These are phyloP conservation scores for Eubasilissa regina DNA, from an alignment of 1,140 invertebrate genomes.

Conservation along the genomic window DNA sequence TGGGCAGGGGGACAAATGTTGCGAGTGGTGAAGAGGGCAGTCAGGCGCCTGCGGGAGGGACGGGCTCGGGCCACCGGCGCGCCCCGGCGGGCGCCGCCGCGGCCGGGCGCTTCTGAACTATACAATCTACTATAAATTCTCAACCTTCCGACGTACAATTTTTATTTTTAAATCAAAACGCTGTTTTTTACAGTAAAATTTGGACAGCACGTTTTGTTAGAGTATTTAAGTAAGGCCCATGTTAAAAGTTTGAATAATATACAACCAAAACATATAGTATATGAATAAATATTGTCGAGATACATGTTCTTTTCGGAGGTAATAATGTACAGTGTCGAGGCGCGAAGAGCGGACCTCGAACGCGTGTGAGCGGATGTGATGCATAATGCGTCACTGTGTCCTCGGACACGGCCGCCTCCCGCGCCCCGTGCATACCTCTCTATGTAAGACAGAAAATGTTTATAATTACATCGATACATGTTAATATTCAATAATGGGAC, in stretches of 20 bases:
- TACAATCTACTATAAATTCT: slow-evolving; percentile 32
- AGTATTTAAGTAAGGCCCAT: slow-evolving; percentile 72
- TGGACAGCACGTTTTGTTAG: slow-evolving; percentile 67
- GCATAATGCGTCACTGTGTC: neutral
- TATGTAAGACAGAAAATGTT: slow-evolving; percentile 53
- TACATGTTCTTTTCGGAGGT: slow-evolving; percentile 67
- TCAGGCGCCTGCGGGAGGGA: slow-evolving; percentile 11
- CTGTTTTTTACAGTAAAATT: slow-evolving; percentile 63
- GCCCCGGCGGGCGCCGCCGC: neutral
- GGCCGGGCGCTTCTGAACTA: neutral
- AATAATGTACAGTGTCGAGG: slow-evolving; percentile 53
- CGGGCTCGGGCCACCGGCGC: slow-evolving; percentile 1
- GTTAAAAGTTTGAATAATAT: slow-evolving; percentile 69
- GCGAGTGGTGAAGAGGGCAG: slow-evolving; percentile 23
- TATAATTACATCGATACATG: slow-evolving; percentile 59
- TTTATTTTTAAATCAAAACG: slow-evolving; percentile 52
- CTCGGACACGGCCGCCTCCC: slow-evolving; percentile 9
- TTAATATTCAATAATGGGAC: slow-evolving; percentile 57
- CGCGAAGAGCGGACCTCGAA: slow-evolving; percentile 9
- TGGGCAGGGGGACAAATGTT: slow-evolving; percentile 57
- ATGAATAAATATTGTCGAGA: slow-evolving; percentile 71
- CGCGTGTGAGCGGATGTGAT: slow-evolving; percentile 2
- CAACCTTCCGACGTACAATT: slow-evolving; percentile 46
- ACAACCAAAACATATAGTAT: slow-evolving; percentile 66
- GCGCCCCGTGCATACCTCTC: slow-evolving; percentile 41